phyloP scores from a whole-genome alignment of 1,140 invertebrate species.

The Hylyphantes graminicola region DNA sequence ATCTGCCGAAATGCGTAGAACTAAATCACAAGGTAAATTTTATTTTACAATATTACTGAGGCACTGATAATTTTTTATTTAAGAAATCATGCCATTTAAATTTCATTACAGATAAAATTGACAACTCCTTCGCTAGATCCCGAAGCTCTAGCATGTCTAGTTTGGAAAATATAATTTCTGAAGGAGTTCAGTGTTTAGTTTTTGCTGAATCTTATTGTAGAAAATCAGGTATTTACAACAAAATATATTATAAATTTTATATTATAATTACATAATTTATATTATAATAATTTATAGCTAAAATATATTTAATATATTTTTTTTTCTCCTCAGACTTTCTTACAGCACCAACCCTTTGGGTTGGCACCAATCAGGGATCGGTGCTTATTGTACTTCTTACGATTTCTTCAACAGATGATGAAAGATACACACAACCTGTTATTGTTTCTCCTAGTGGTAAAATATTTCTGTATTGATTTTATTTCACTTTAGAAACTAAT shows the following conservation, averaged over 20 bases:
- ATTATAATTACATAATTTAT: constrained; percentile 1
- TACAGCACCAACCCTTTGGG: constrained; percentile 84
- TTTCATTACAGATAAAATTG: constrained; percentile 85
- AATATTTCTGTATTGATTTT: constrained; percentile 62
- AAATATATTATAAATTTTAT: neutral
- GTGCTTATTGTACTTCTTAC: constrained; percentile 91
- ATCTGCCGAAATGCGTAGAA: constrained; percentile 67
- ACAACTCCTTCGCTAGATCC: constrained; percentile 94
- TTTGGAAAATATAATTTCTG: constrained; percentile 94
- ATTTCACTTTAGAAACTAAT: neutral
- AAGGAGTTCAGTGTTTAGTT: constrained; percentile 94
- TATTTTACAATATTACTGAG: neutral
- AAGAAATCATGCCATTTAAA: neutral
- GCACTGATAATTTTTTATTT: neutral
- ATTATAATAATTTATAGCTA: neutral
- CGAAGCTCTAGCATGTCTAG: constrained; percentile 97
- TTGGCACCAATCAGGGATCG: constrained; percentile 94
- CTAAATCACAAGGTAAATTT: constrained; percentile 68
- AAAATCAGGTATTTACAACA: constrained; percentile 80
- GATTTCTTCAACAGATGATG: constrained; percentile 82
- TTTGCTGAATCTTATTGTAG: constrained; percentile 96
- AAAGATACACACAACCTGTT: constrained; percentile 85
- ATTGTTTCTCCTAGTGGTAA: constrained; percentile 89
- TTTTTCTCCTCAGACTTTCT: constrained; percentile 29
- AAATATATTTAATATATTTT: neutral